These are phyloP conservation scores for Sorex fumeus DNA, from an alignment of 2,113 vertebrate genomes.

Conservation along the genomic window DNA sequence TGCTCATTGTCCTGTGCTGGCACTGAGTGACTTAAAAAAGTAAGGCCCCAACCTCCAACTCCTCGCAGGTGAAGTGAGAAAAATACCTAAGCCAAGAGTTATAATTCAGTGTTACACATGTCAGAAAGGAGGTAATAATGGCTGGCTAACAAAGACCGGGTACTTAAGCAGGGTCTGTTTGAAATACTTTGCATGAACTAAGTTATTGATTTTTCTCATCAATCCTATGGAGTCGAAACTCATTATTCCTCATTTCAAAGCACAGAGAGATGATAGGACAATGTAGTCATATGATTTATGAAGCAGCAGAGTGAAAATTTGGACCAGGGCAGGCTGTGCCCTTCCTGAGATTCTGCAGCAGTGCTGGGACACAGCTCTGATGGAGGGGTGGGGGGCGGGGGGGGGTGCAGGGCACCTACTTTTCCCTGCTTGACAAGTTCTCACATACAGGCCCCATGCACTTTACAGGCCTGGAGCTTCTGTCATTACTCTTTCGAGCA, in stretches of 20 bases:
- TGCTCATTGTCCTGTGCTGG: neutral
- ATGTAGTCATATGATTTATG: rapidly evolving
- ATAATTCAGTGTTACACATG: neutral
- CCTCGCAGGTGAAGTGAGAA: neutral
- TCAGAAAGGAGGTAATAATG: neutral
- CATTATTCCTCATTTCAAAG: neutral
- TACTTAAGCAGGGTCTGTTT: neutral
- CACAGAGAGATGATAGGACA: neutral
- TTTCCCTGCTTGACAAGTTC: too few relatives aligned
- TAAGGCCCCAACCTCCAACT: neutral
- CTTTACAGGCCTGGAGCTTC: too few relatives aligned
- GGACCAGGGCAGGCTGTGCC: neutral
- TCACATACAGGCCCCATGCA: too few relatives aligned
- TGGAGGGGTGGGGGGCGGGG: neutral
- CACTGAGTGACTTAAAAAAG: neutral
- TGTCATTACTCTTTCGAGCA: neutral
- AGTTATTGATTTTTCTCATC: neutral
- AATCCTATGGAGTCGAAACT: neutral
- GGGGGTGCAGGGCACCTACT: too few relatives aligned
- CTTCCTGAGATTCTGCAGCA: neutral
- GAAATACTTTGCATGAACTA: neutral
- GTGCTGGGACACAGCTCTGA: neutral
- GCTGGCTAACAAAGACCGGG: neutral
- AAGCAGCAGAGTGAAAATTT: neutral
- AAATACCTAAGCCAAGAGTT: neutral